Evolutionary conservation across 2,888 invertebrate species (phyloP).

Genomic region (Caenorhabditis parvicauda): DNA sequence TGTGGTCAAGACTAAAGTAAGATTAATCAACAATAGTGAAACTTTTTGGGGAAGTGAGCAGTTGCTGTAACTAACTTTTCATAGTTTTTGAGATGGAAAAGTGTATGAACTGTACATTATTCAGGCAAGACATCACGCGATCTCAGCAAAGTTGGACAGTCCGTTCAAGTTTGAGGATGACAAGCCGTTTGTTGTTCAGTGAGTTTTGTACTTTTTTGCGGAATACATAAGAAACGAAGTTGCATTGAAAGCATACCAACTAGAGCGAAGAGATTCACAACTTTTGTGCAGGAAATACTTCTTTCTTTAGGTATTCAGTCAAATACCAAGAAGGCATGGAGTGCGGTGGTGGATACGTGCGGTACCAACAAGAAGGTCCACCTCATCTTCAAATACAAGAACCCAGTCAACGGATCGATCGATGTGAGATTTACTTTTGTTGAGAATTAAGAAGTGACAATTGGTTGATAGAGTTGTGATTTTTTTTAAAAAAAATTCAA

Average conservation of each 20-base stretch:
- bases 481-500: no score
- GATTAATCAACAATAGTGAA: neutral
- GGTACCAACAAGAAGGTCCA: constrained; percentile 88
- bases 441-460: no score
- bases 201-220: constrained; percentile 71
- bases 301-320: constrained; percentile 67
- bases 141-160: constrained; percentile 76
- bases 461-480: no score
- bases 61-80: no score
- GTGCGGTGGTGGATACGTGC: constrained; percentile 96
- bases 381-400: constrained; percentile 89
- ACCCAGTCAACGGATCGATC: constrained; percentile 83
- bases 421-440: constrained; percentile 68
- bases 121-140: constrained; percentile 81
- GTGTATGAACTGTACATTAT: no score
- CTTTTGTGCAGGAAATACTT: no score
- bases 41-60: no score
- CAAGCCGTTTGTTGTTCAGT: constrained; percentile 81
- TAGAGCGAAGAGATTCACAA: no score
- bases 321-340: constrained; percentile 90
- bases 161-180: constrained; percentile 80
- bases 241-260: no score
- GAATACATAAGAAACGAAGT: no score
- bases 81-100: no score
- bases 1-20: constrained; percentile 80